A percentile compares a stretch with the other conserved stretches of the same genome.
phyloP scores from a whole-genome alignment of 2,888 invertebrate genomes.

The Odontocolon sp. region DNA sequence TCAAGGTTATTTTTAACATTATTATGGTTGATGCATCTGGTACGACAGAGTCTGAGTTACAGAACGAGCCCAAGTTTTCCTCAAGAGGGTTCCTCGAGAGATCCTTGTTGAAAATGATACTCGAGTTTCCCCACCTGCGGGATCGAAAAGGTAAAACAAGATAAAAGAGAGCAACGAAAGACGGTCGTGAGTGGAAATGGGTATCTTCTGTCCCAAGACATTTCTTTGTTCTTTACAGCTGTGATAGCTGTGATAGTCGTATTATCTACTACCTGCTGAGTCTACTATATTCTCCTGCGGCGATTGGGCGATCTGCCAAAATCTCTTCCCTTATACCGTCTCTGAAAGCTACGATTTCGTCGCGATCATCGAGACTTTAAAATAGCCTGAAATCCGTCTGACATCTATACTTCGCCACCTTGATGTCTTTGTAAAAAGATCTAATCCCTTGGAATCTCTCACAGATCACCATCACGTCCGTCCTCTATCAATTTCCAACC shows the following conservation, averaged over 20 bases:
- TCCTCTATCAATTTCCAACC: neutral
- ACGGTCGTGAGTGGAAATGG: slow-evolving; percentile 16
- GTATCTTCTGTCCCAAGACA: slow-evolving; percentile 7
- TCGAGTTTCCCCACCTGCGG: slow-evolving; percentile 11
- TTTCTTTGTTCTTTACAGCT: neutral
- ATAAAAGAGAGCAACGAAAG: neutral
- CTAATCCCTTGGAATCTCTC: neutral
- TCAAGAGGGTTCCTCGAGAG: slow-evolving; percentile 2
- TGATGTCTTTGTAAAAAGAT: neutral
- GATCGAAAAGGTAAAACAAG: neutral
- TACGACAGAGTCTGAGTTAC: neutral
- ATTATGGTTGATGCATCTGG: neutral
- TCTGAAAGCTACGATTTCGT: slow-evolving; percentile 30
- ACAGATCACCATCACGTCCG: neutral
- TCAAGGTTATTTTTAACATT: neutral
- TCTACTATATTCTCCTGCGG: slow-evolving; percentile 9
- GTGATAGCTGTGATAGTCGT: slow-evolving; percentile 2
- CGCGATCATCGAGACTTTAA: slow-evolving; percentile 20
- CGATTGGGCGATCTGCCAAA: slow-evolving; percentile 45
- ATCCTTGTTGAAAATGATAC: neutral
- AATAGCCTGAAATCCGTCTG: slow-evolving; percentile 11
- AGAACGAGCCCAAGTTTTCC: neutral
- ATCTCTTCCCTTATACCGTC: slow-evolving; percentile 1
- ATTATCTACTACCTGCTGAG: slow-evolving; percentile 6
- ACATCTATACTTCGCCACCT: neutral